Evolutionary conservation across 2,797 vertebrate genomes (phyloP), one percentile per base, ranked within the genome.

Genomic region (Chromobotia macracanthus): DNA sequence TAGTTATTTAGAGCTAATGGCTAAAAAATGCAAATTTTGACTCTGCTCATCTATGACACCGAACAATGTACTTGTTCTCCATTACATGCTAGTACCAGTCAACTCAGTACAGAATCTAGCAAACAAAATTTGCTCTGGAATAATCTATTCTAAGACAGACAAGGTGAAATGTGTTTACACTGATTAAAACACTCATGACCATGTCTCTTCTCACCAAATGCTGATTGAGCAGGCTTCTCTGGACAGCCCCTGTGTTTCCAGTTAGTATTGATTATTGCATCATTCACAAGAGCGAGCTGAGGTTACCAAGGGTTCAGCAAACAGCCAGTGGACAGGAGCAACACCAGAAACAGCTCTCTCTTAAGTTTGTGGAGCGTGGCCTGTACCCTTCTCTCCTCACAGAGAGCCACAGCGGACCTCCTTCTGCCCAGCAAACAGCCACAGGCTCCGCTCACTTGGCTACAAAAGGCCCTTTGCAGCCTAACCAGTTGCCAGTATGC

Each of bases 291-390:
- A 83, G 81, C 58, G 28, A 56, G 67, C 61, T 58, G 73, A 84
- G 84, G 82, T 85, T 80, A 84, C 77, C 83, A 84, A 82, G 89
- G 90, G 91, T 91, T 91, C 89, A 90, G 90, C 88, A 91, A 90
- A 91, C 90, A 89, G 87, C 85, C 92, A 91, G 92, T 92, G 91
- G 92, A 94, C 89, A 90, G 88, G 85, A 85, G 80, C 83, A 80
- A 83, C 80, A 87, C 85, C 86, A 81, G 75, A 61, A 80, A 65
- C 53, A 28, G 19, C 72, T 76, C 74, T 82, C 71, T 78, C 66
- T 76, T 79, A 72, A 80, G 73, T 70, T 75, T 77, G 77, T 65
- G 66, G 67, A 86, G 77, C 78, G 61, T 86, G 78, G 80, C 80
- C 82, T 82, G 23, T 82, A 80, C 23, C 60, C 74, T 76, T 55